These are phyloP conservation scores for Thoracochromis brauschi DNA, from an alignment of 2,113 vertebrate genomes.

Conservation along the genomic window DNA sequence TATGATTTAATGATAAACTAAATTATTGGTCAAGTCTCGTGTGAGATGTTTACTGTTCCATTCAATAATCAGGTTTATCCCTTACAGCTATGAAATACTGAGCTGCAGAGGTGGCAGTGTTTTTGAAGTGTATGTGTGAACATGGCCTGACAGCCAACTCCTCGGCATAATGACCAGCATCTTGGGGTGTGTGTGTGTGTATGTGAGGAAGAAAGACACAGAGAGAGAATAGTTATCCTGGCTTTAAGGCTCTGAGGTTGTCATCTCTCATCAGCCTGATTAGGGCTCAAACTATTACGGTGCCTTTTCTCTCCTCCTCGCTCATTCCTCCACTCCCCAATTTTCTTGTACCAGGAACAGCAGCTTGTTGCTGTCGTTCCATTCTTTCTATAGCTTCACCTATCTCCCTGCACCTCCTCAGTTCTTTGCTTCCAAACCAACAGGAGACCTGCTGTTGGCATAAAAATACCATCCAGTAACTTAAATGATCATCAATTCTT, in stretches of 20 bases:
- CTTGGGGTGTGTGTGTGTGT: neutral
- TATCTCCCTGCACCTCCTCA: neutral
- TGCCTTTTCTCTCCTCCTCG: slow-evolving; percentile 1
- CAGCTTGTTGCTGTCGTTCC: neutral
- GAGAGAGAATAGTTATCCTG: neutral
- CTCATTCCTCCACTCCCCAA: neutral
- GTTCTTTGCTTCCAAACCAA: neutral
- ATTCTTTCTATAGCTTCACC: neutral
- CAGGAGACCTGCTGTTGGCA: neutral
- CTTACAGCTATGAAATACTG: neutral
- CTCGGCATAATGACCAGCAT: slow-evolving; percentile 2
- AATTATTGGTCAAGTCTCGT: neutral
- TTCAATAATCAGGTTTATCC: slow-evolving; percentile 1
- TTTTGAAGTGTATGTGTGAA: slow-evolving; percentile 26
- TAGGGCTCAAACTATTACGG: slow-evolving; percentile 40
- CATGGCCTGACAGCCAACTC: neutral
- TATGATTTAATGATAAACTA: neutral
- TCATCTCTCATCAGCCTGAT: slow-evolving; percentile 50
- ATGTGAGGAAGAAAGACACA: neutral
- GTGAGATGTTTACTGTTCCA: neutral
- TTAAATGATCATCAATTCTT: neutral
- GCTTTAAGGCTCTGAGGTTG: slow-evolving; percentile 37
- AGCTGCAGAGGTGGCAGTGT: neutral
- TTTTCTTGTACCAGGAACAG: neutral
- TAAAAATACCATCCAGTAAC: neutral